Evolutionary conservation across 2,888 invertebrate species (phyloP).

Genomic region (Papilio elwesi): DNA sequence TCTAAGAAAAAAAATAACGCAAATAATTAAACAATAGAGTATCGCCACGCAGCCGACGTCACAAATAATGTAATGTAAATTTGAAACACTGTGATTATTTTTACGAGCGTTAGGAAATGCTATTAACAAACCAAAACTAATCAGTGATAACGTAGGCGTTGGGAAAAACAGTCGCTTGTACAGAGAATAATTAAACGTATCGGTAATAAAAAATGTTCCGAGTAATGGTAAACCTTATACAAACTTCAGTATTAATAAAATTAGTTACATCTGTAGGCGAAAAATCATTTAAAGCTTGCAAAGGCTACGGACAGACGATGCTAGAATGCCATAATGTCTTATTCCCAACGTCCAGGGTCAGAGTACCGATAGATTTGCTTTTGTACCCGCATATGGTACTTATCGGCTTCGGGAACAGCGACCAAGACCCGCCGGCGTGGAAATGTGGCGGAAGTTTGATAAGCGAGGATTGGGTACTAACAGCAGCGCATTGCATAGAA

Average conservation of each 20-base stretch:
- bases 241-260: conserved; percentile 41
- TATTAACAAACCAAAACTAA: conserved; percentile 55
- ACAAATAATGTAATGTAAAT: conserved; percentile 45
- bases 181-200: conserved; percentile 15
- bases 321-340: conserved; percentile 76
- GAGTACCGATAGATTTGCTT: conserved; percentile 75
- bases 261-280: conserved; percentile 58
- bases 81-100: conserved; percentile 56
- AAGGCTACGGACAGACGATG: conserved; percentile 67
- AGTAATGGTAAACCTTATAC: conserved; percentile 24
- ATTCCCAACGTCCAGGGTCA: conserved; percentile 58
- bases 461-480: conserved; percentile 72
- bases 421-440: conserved; percentile 57
- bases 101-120: conserved; percentile 51
- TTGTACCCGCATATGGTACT: conserved; percentile 87
- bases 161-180: conserved; percentile 43
- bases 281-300: conserved; percentile 70
- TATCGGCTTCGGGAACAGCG: conserved; percentile 64
- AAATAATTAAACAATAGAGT: conserved; percentile 26
- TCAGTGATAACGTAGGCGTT: conserved; percentile 57
- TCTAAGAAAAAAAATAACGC: conserved; percentile 1
- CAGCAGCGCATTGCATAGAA: conserved; percentile 75
- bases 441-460: conserved; percentile 78
- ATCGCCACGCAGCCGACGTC: conserved; percentile 29
- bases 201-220: conserved; percentile 15